Percentiles rank a stretch among this genome's conserved stretches.
These are phyloP conservation scores for Epistrophe grossulariae DNA, from an alignment of 2,888 invertebrate species.

Conservation along the genomic window DNA sequence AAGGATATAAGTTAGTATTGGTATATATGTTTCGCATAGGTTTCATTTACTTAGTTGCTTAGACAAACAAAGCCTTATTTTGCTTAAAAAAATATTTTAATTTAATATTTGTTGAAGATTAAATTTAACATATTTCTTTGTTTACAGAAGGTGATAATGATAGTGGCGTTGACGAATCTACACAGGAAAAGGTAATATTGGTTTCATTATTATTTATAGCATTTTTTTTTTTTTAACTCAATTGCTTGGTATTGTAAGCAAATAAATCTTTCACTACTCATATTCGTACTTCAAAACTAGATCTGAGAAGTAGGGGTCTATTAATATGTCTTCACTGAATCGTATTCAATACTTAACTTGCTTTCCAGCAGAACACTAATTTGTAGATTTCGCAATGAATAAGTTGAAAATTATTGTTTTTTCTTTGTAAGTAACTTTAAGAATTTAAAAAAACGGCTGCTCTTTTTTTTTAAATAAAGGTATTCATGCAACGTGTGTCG, in stretches of 20 bases:
- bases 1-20: slow-evolving; percentile 64
- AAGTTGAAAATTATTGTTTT: no score
- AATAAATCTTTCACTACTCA: no score
- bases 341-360: no score
- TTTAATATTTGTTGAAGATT: background rate
- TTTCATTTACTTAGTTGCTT: background rate
- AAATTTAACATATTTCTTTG: slow-evolving; percentile 73
- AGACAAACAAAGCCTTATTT: slow-evolving; percentile 44
- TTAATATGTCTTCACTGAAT: no score
- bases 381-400: no score
- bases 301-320: no score
- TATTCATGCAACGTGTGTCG: no score
- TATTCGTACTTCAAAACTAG: no score
- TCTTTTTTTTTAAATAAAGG: no score
- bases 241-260: background rate
- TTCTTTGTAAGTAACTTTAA: no score
- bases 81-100: background rate
- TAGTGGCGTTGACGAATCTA: slow-evolving; percentile 92
- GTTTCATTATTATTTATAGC: background rate
- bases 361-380: no score
- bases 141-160: slow-evolving; percentile 92
- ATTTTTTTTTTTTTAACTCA: background rate
- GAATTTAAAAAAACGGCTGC: no score
- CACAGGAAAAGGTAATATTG: slow-evolving; percentile 90
- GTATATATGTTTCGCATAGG: background rate